Base-by-base conservation (phyloP, 2,797 vertebrate genomes). In the Hippoglossus hippoglossus region DNA sequence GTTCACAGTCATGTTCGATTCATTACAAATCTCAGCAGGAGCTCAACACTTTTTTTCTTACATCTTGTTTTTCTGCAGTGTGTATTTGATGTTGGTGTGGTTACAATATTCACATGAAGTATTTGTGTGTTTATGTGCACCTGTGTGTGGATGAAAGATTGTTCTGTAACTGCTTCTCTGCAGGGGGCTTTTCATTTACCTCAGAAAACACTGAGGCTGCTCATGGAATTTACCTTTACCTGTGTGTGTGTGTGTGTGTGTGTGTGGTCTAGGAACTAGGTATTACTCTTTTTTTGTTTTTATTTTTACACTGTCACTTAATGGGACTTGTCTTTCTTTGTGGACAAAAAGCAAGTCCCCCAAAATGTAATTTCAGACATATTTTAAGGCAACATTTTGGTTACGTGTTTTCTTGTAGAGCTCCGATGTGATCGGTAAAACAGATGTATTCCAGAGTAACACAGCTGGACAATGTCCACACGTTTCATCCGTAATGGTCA, bases 1-100 rank as follows among this genome's bases (percentile, higher is more conserved):
- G 34, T 41, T 21, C 19, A n/a, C 22, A 67, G 72, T 80, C 8
- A 26, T 26, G 34, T 75, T 76, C 51, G 19, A 60, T 76, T 83
- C 19, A 19, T 84, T 82, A 64, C 50, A 57, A 62, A 66, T 59
- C 84, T 70, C 82, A 76, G 77, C 77, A 65, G 79, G 75, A 62
- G 47, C 1, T 16, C 44, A 61, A 72, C 63, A 41, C 31, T 68
- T 79, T 85, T 76, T 71, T 80, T 6, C 77, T 75, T 54, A 50
- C 65, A 46, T 19, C 18, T 13, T 8, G 4, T 19, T 7, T 46
- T 19, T 34, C 41, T 47, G 41, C 58, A 55, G 39, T 46, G 28
- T 52, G 25, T 56, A 31, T 78, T 75, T 25, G 49, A 46, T 47
- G 31, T 51, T 54, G 18, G 3, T 28, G n/a, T 59, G 41, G 72